Evolutionary conservation across 2,113 vertebrate species (phyloP).

Genomic region (Symphodus melops): DNA sequence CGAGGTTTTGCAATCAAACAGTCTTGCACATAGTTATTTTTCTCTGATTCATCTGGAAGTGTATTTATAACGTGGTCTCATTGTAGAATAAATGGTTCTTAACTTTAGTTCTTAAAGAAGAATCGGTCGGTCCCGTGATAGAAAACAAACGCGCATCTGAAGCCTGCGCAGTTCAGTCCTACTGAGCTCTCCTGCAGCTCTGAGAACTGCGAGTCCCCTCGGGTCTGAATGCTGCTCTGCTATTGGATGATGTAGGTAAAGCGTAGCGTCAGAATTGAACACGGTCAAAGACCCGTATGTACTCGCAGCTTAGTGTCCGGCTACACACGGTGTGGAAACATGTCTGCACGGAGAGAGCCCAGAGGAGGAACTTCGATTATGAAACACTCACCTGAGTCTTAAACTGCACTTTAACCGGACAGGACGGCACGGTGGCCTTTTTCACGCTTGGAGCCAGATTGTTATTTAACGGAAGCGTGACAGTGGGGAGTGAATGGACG

Average conservation of each 20-base stretch:
- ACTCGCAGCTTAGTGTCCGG: conserved; percentile 28
- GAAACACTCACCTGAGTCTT: conserved; percentile 50
- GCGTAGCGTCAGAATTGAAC: conserved; percentile 53
- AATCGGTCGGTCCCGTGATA: accelerated
- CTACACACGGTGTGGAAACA: conserved; percentile 53
- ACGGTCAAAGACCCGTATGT: conserved; percentile 56
- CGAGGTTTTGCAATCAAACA: too few relatives aligned
- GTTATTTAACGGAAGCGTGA: conserved; percentile 18
- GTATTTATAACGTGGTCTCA: too few relatives aligned
- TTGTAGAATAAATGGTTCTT: too few relatives aligned
- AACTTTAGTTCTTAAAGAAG: too few relatives aligned
- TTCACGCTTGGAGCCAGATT: not conserved
- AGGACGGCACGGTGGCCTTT: not conserved
- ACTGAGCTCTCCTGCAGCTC: not conserved
- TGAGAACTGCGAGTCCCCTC: not conserved
- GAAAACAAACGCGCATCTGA: conserved; percentile 10
- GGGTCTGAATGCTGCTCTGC: not conserved
- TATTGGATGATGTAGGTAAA: conserved; percentile 27
- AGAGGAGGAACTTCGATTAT: conserved; percentile 59
- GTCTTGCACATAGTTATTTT: too few relatives aligned
- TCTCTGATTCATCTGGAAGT: too few relatives aligned
- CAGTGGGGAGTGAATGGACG: conserved; percentile 53
- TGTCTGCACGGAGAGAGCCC: conserved; percentile 68
- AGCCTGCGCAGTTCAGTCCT: conserved; percentile 7
- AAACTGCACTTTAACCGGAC: not conserved